Base-by-base conservation (phyloP, 1,140 invertebrate species). In the Zaprionus kolodkinae region DNA sequence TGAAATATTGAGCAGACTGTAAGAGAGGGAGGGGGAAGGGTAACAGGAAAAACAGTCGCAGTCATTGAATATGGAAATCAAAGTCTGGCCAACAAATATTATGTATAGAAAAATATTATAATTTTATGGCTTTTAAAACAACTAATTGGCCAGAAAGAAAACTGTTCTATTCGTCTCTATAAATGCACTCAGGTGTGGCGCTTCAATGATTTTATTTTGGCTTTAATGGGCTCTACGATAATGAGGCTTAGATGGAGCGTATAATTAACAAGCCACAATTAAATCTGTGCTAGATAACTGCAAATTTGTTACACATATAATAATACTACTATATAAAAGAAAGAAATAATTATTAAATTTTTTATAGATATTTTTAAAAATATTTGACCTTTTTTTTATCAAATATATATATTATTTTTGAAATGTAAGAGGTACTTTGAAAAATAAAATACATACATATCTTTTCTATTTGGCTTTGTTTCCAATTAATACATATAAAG, bases 121-220 rank as follows among this genome's bases (percentile, higher is more conserved):
- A 73, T 84, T 84, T 79, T 66, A 84, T 84, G 81, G 81, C 66
- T 52, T 84, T 79, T 84, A 77, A 66, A 84, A 77, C 59, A 54
- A 67, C 59, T 84, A 84, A 84, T 84, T 84, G 77, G 69, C 15
- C 80, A 63, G 72, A 79, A 65, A 62, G 43, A 45, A 54, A 50
- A 30, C 43, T 69, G 35, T 68, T 67, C 75, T 63, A 21, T 65
- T 38, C 57, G 52, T 21, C 15, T 30, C 48, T 36, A 17, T 54
- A 77, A 67, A 70, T 50, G 54, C 35, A 12, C 60, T 65, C 72
- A 71, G 68, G 60, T 74, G 72, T 74, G 72, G 67, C 66, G 54
- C 48, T 35, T 36, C 64, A 35, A 70, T 75, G 40, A 63, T 35
- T 52, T 59, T 63, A 61, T 11, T 38, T 38, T 40, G 40, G 61